Evolutionary conservation across 53 echinoderm and acorn worm genomes (phyloP), one percentile per base, ranked within the genome.

Genomic region (Henricia sp.): DNA sequence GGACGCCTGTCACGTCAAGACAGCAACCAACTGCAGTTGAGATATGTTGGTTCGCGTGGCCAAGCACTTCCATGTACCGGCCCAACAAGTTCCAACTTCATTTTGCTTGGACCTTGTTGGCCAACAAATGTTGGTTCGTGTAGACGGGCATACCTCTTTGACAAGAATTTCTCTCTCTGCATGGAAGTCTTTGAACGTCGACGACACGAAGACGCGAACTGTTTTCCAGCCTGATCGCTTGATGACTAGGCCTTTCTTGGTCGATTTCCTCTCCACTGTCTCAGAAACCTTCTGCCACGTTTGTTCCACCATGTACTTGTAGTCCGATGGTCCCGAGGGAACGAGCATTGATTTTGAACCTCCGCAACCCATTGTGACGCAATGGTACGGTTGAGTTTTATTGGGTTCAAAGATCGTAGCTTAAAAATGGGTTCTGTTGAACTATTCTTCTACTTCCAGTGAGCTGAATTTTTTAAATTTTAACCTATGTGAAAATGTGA

Each of bases 181-280:
- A 39, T 93, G 91, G 69, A 93, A 96, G 60, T 93, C 93, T 53
- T 91, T 93, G 80, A 96, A 96, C 0, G 96, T 96, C 1, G 96
- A 96, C 4, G 96, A 96, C 60, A 96, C 96, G 88, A 96, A 96
- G 52, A 96, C 62, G 26, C 96, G 89, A 1, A 96, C 84, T 0
- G 93, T 96, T 74, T 96, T 96, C 96, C 96, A 96, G 34, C 96
- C 96, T 0, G 93, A 93, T 26, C 96, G 80, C 37, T 84, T 89
- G 68, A 96, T 86, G 21, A 96, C 88, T 53, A 93, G 64, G 13
- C 77, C 87, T 56, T 80, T 69, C 62, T 83, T 72, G 17, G 73
- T 44, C n/a, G 51, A 56, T 17, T 72, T 63, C 14, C 51, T 68
- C 21, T 89, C 88, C 3, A 91, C 40, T 2, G 96, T 96, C 58